Evolutionary conservation across 2,797 vertebrate species (phyloP).

Genomic region (Petrocephalus schoutedeni): DNA sequence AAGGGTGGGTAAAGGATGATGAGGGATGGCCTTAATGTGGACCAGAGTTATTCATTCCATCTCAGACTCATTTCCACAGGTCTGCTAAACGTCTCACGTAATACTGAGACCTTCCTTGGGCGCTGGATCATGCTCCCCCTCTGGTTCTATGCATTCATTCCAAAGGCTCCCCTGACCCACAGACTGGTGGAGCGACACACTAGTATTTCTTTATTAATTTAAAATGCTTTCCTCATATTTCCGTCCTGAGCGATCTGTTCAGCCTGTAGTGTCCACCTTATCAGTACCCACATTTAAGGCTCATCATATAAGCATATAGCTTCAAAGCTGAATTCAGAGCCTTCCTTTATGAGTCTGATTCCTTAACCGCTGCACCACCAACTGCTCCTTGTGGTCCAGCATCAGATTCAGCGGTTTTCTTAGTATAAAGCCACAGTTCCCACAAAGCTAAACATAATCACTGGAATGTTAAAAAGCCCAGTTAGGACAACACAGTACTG

Average conservation of each 20-base stretch:
- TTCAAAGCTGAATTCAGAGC: not conserved
- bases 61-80: not conserved
- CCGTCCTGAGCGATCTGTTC: not conserved
- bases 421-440: not conserved
- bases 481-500: not conserved
- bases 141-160: not conserved
- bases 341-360: not conserved
- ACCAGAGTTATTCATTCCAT: not conserved
- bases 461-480: not conserved
- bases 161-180: not conserved
- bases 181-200: not conserved
- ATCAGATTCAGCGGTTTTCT: not conserved
- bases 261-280: not conserved
- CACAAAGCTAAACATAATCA: not conserved
- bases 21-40: not conserved
- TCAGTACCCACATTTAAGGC: not conserved
- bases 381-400: not conserved
- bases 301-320: not conserved
- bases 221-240: not conserved
- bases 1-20: not conserved
- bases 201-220: not conserved
- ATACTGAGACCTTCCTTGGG: not conserved
- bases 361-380: slow-evolving; percentile 40
- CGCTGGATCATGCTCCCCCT: not conserved
- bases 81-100: not conserved